Percentiles rank a stretch among this genome's conserved stretches.
Evolutionary conservation across 2,113 vertebrate species (phyloP).

Genomic region (Delphinus delphis): DNA sequence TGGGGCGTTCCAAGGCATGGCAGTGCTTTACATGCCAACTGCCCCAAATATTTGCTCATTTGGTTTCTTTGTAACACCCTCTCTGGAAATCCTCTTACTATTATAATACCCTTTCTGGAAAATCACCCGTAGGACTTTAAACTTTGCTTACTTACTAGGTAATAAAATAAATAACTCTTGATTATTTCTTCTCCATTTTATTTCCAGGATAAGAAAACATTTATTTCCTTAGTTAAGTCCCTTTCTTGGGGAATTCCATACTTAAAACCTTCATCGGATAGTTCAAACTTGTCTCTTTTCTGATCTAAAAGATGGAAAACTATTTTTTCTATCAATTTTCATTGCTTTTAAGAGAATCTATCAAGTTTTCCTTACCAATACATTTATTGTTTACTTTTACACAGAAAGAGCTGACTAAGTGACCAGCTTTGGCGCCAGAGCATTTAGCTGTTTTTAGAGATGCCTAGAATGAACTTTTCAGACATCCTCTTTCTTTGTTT

Average conservation of each 20-base stretch:
- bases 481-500: background rate
- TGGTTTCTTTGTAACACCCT: no score
- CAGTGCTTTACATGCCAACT: background rate
- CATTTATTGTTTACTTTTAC: fast-evolving
- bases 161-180: background rate
- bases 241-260: background rate
- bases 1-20: background rate
- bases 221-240: background rate
- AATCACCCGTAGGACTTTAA: background rate
- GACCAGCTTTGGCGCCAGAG: no score
- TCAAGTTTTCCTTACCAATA: background rate
- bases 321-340: background rate
- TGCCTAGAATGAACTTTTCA: background rate
- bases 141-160: background rate
- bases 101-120: background rate
- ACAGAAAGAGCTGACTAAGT: background rate
- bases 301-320: background rate
- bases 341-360: background rate
- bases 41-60: background rate
- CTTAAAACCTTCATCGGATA: background rate
- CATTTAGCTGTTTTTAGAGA: background rate
- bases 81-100: background rate
- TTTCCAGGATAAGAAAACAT: background rate
- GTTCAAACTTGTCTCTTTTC: background rate
- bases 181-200: background rate